Evolutionary conservation across 2,888 invertebrate species (phyloP).

Genomic region (Athetis lepigone): DNA sequence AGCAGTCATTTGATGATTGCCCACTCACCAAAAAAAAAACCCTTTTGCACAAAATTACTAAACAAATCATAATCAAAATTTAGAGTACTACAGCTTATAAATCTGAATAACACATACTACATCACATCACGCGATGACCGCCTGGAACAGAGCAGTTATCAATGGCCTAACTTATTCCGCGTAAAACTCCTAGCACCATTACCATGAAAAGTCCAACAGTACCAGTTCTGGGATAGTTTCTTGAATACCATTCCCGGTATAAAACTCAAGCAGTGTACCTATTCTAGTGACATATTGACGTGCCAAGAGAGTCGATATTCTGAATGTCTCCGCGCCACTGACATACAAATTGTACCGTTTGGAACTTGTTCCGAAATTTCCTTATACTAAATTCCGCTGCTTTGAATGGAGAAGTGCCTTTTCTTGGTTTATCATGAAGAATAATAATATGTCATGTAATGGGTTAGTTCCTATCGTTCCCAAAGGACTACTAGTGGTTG

Average conservation of each 20-base stretch:
- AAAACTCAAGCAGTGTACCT: not conserved
- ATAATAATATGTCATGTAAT: not conserved
- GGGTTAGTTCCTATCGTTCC: not conserved
- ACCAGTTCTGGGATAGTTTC: not conserved
- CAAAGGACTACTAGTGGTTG: not conserved
- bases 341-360: conserved; percentile 59
- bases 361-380: conserved; percentile 43
- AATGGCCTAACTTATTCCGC: no score
- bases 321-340: conserved; percentile 48
- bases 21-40: no score
- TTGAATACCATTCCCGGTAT: not conserved
- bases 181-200: no score
- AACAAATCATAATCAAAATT: no score
- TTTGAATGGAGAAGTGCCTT: not conserved
- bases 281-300: conserved; percentile 33
- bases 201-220: no score
- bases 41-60: no score
- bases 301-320: conserved; percentile 30
- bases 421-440: not conserved
- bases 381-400: conserved; percentile 25
- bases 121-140: no score
- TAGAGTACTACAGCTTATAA: no score
- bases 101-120: no score
- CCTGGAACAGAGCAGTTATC: no score
- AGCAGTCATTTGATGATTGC: no score